Base-by-base conservation (phyloP, 2,113 vertebrate genomes). In the Pachypanchax playfairii region DNA sequence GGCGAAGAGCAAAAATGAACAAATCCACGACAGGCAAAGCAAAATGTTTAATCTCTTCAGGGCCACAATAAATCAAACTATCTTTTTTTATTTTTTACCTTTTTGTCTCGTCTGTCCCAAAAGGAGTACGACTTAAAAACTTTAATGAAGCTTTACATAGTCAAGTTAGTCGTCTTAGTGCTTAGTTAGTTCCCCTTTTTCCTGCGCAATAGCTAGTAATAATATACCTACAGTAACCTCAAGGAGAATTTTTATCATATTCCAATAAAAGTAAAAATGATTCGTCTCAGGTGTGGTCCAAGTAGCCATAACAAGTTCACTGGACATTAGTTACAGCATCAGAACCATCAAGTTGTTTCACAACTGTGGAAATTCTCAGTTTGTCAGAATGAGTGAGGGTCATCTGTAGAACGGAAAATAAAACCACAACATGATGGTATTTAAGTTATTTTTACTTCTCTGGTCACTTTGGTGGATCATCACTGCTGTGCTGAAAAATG, bases 271-370 rank as follows among this genome's bases (percentile, higher is more conserved):
- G 49, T 62, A 24, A 51, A 54, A 22, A 38, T 26, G 43, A 46
- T 56, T 44, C 57, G 62, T 38, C 31, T 54, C 38, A n/a, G 60
- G 31, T 46, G 36, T 60, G 64, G 63, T 57, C 81, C 50, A 72
- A 65, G 75, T 75, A 70, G 58, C 63, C 56, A 69, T 42, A 72
- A 56, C 42, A 65, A 66, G 60, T 26, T n/a, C n/a, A n/a, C n/a
- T n/a, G n/a, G n/a, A n/a, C n/a, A n/a, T n/a, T n/a, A n/a, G n/a
- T n/a, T n/a, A 54, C 26, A 58, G 10, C 33, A 10, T n/a, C 26
- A 46, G 33, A 22, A 24, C 58, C 38, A 31, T 70, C 26, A 33
- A 35, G 14, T 53, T 38, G 43, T 48, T 48, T 73, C 14, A 58
- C 35, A 61, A 47, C 33, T n/a, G n/a, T n/a, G n/a, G n/a, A n/a